Base-by-base conservation (phyloP, 2,113 vertebrate genomes). In the Elachura formosa region DNA sequence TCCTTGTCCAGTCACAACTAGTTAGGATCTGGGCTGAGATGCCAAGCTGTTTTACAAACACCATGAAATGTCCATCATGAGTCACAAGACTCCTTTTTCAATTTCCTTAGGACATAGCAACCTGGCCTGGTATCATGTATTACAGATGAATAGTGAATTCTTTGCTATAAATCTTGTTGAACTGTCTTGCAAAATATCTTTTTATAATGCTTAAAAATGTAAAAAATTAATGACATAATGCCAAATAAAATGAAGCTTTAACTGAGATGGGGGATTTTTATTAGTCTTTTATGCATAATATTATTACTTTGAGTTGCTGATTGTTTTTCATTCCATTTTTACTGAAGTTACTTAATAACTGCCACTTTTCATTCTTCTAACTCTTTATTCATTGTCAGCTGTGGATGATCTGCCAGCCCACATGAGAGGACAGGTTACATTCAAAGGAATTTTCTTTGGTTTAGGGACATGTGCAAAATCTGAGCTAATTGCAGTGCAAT, bases 371-470 rank as follows among this genome's bases (percentile, higher is more conserved):
- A 74, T 92, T 80, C 67, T 80, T 76, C 67, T 69, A 20, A 55
- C 63, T 84, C 84, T 91, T 87, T 80, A 83, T 88, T 91, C 76
- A 34, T 81, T 93, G 93, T 94, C 92, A 92, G 79, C 36, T 64
- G 52, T 45, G 73, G 82, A 52, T 72, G 86, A 93, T 93, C 82
- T 83, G 84, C 91, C 85, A 93, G 64, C 79, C 91, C 87, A 91
- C 96, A 94, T 85, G 72, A 96, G 94, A 94, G 33, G 56, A 72
- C 89, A 96, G 95, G 91, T 97, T 95, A 48, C 63, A 62, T 55
- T 80, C 82, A 87, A 83, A 90, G 91, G 91, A 91, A 93, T 89
- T 94, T 85, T 55, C 74, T 87, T 89, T 75, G 75, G 55, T 93
- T 94, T 83, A 45, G 40, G 89, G 87, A 91, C 66, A 89, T 76